A percentile compares a stretch with the other conserved stretches of the same genome.
phyloP scores from a whole-genome alignment of 1,140 invertebrate genomes.

The Cataglyphis hispanica region DNA sequence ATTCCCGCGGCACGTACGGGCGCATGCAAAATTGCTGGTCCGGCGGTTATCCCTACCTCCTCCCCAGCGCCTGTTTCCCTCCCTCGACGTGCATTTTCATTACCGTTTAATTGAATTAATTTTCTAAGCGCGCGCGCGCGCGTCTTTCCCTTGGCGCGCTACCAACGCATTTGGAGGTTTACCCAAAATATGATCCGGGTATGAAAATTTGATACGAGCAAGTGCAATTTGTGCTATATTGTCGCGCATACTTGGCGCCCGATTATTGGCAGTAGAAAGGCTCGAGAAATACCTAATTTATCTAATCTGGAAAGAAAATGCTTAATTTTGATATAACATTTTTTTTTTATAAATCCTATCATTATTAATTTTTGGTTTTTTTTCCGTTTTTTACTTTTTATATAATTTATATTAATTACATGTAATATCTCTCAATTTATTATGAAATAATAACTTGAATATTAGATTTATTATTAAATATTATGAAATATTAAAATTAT shows the following conservation, averaged over 20 bases:
- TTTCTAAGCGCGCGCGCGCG: slow-evolving; percentile 17
- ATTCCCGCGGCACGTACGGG: slow-evolving; percentile 66
- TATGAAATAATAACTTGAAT: slow-evolving; percentile 6
- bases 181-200: slow-evolving; percentile 35
- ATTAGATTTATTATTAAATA: no score
- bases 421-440: neutral
- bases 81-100: slow-evolving; percentile 66
- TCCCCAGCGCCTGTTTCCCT: no score
- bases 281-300: neutral
- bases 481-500: no score
- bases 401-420: neutral
- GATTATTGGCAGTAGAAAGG: no score
- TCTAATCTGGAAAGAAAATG: neutral
- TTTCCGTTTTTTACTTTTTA: neutral
- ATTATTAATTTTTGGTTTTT: neutral
- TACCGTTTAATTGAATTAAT: slow-evolving; percentile 74
- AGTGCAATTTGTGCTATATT: neutral
- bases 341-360: no score
- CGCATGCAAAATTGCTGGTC: slow-evolving; percentile 70
- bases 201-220: slow-evolving; percentile 31
- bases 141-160: slow-evolving; percentile 23
- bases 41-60: slow-evolving; percentile 31
- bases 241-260: neutral
- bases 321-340: neutral
- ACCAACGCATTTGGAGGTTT: slow-evolving; percentile 12